phyloP scores from a whole-genome alignment of 2,888 invertebrate genomes.

The Sinotaia quadrata region DNA sequence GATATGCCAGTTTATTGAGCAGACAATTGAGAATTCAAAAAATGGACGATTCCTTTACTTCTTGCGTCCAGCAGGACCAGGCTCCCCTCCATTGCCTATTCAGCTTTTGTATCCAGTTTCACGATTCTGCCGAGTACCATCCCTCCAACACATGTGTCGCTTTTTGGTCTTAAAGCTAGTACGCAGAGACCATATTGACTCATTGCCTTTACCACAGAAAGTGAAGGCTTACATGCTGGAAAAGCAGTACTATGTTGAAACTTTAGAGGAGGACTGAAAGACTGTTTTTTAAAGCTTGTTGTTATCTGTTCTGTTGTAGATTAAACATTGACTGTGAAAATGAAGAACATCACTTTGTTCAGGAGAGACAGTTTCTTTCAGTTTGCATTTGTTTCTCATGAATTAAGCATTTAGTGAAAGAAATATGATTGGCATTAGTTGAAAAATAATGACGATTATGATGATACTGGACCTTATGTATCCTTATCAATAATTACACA shows the following conservation, averaged over 20 bases:
- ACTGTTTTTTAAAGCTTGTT: no score
- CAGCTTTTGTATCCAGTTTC: constrained; percentile 82
- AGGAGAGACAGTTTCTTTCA: no score
- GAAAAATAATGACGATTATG: no score
- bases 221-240: constrained; percentile 69
- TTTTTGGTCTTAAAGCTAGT: constrained; percentile 81
- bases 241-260: constrained; percentile 68
- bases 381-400: no score
- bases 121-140: constrained; percentile 79
- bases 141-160: constrained; percentile 82
- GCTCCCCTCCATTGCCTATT: constrained; percentile 81
- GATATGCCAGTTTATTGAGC: constrained; percentile 82
- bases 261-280: constrained; percentile 49
- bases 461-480: no score
- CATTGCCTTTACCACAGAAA: constrained; percentile 78
- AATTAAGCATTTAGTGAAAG: no score
- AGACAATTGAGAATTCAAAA: constrained; percentile 81
- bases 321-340: no score
- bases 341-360: no score
- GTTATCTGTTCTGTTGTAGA: no score
- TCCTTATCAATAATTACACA: no score
- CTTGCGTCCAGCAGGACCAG: constrained; percentile 79
- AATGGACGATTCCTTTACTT: constrained; percentile 83
- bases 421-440: no score
- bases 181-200: constrained; percentile 79